A percentile compares a stretch with the other conserved stretches of the same genome.
phyloP scores from a whole-genome alignment of 2,113 vertebrate genomes.

The Aplodontia rufa region DNA sequence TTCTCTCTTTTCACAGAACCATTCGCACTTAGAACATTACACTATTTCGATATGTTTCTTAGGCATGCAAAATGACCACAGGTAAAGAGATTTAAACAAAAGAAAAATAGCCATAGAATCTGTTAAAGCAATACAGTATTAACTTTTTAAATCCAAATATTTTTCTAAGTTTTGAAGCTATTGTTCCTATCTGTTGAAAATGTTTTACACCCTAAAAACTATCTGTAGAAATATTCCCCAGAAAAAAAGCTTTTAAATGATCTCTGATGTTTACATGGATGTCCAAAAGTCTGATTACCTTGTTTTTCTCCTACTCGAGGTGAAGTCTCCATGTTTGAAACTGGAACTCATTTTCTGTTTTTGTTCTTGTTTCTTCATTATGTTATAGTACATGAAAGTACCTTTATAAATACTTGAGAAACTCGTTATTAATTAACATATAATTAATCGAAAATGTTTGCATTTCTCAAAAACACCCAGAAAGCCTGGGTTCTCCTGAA shows the following conservation, averaged over 20 bases:
- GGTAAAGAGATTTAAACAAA: conserved; percentile 41
- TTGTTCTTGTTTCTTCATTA: conserved; percentile 25
- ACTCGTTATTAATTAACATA: background rate
- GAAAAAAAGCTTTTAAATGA: conserved; percentile 28
- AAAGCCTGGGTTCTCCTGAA: conserved; percentile 25
- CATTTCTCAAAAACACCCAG: conserved; percentile 21
- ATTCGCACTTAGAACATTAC: background rate
- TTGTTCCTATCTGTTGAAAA: background rate
- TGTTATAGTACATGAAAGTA: background rate
- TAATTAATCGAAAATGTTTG: conserved; percentile 32
- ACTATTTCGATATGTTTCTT: conserved; percentile 15
- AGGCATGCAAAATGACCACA: conserved; percentile 10
- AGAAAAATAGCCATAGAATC: background rate
- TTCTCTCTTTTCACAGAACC: conserved; percentile 1
- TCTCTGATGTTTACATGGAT: background rate
- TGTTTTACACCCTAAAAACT: conserved; percentile 23
- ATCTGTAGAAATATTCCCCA: conserved; percentile 25
- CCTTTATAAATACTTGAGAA: conserved; percentile 47
- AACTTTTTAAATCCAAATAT: conserved; percentile 40
- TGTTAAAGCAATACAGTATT: background rate
- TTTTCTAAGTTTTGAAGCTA: background rate
- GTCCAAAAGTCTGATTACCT: conserved; percentile 34
- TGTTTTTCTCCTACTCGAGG: background rate
- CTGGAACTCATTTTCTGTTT: background rate
- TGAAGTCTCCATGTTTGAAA: conserved; percentile 55